Percentiles rank a stretch among this genome's conserved stretches.
phyloP scores from a whole-genome alignment of 2,113 vertebrate species.

The Catharus fuscescens region DNA sequence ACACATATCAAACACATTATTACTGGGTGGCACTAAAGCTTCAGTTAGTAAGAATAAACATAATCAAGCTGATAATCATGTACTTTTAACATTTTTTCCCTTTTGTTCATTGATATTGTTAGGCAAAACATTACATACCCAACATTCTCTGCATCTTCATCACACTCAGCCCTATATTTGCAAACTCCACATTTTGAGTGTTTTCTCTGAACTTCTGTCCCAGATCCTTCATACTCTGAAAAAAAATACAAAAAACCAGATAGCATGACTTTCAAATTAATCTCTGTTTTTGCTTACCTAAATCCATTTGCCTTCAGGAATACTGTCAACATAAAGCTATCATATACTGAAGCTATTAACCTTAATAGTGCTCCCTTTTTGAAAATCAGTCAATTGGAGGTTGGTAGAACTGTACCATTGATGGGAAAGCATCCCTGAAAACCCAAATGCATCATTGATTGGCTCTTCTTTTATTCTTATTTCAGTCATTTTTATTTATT shows the following conservation, averaged over 20 bases:
- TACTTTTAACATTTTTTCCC: not conserved
- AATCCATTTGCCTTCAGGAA: not conserved
- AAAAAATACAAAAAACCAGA: not conserved
- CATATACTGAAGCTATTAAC: not conserved
- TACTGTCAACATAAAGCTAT: not conserved
- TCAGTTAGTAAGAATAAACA: not conserved
- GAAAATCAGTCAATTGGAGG: not conserved
- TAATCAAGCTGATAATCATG: not conserved
- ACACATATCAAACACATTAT: not conserved
- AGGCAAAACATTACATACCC: slow-evolving; percentile 81
- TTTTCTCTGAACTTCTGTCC: slow-evolving; percentile 86
- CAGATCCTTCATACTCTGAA: slow-evolving; percentile 90
- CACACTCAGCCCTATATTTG: slow-evolving; percentile 95
- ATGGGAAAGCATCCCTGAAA: not conserved
- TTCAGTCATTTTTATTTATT: slow-evolving; percentile 10
- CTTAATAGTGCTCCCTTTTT: not conserved
- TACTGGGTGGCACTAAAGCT: not conserved
- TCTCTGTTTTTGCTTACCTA: slow-evolving; percentile 14
- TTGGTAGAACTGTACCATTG: not conserved
- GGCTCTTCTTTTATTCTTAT: not conserved
- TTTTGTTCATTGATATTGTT: not conserved
- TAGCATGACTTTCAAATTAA: not conserved
- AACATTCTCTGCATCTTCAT: slow-evolving; percentile 94
- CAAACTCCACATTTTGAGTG: slow-evolving; percentile 93
- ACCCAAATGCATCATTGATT: not conserved